Evolutionary conservation across 2,888 invertebrate species (phyloP).

Genomic region (Apodemia zela): DNA sequence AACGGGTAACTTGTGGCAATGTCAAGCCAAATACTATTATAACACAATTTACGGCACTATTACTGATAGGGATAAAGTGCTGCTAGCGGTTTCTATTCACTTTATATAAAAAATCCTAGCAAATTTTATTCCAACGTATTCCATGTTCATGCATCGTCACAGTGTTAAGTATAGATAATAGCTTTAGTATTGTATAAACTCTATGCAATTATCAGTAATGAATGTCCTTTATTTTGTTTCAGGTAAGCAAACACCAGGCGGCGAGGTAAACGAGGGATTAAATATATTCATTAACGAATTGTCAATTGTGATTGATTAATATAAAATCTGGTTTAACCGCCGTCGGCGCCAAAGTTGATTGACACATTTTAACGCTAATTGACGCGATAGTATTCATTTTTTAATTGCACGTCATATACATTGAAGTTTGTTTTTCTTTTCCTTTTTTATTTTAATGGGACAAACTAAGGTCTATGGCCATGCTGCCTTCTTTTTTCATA

Average conservation of each 20-base stretch:
- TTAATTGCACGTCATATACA: constrained; percentile 50
- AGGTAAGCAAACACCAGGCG: constrained; percentile 35
- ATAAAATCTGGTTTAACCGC: constrained; percentile 44
- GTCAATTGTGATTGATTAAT: constrained; percentile 46
- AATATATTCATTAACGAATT: constrained; percentile 40
- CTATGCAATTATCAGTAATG: neutral
- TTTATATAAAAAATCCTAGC: too few relatives aligned
- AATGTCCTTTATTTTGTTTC: constrained; percentile 31
- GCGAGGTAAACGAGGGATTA: constrained; percentile 26
- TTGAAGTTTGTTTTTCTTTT: constrained; percentile 14
- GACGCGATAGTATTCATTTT: constrained; percentile 51
- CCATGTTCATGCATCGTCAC: too few relatives aligned
- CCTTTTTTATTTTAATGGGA: neutral
- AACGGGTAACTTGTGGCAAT: too few relatives aligned
- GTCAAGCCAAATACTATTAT: too few relatives aligned
- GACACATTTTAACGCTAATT: constrained; percentile 69
- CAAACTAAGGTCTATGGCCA: too few relatives aligned
- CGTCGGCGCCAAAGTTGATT: constrained; percentile 45
- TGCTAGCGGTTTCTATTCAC: too few relatives aligned
- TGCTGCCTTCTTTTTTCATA: too few relatives aligned
- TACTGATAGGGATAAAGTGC: too few relatives aligned
- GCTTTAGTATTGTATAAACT: too few relatives aligned
- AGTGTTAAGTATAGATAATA: too few relatives aligned
- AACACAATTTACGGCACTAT: too few relatives aligned
- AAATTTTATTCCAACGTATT: too few relatives aligned